phyloP scores from a whole-genome alignment of 2,888 invertebrate species.

The Harpalus rubripes region DNA sequence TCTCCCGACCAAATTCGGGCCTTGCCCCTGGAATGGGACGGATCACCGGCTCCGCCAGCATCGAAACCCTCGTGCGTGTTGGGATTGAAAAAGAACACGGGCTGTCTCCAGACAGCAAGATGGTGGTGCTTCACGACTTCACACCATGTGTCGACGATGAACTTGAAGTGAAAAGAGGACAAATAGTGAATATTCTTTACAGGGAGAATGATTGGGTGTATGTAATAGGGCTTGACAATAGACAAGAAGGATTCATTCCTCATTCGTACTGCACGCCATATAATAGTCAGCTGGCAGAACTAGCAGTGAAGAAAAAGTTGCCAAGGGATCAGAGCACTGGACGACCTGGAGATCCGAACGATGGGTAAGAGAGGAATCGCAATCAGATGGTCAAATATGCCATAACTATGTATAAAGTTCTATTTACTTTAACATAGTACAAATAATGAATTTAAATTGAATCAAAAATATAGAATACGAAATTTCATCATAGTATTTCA shows the following conservation, averaged over 20 bases:
- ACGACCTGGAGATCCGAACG: constrained; percentile 47
- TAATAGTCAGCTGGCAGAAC: constrained; percentile 87
- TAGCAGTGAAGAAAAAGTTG: constrained; percentile 92
- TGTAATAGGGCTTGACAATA: constrained; percentile 93
- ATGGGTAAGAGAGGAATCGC: constrained; percentile 52
- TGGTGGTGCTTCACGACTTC: constrained; percentile 96
- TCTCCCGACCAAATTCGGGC: constrained; percentile 83
- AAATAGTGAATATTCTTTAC: constrained; percentile 95
- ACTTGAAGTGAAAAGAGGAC: constrained; percentile 92
- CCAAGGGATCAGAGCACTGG: constrained; percentile 81
- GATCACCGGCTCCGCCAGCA: constrained; percentile 96
- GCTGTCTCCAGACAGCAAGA: constrained; percentile 94
- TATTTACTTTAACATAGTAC: too few relatives aligned
- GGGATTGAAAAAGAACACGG: constrained; percentile 96
- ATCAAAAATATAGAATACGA: too few relatives aligned
- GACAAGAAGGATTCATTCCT: constrained; percentile 96
- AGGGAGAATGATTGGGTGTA: constrained; percentile 99
- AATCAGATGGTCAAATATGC: too few relatives aligned
- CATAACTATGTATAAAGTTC: neutral
- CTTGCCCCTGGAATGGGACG: constrained; percentile 91
- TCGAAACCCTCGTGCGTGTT: constrained; percentile 92
- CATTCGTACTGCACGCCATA: constrained; percentile 95
- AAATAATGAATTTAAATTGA: too few relatives aligned
- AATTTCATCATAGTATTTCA: too few relatives aligned
- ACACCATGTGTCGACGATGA: constrained; percentile 97